phyloP scores from a whole-genome alignment of 2,113 vertebrate genomes.

The Procavia capensis region DNA sequence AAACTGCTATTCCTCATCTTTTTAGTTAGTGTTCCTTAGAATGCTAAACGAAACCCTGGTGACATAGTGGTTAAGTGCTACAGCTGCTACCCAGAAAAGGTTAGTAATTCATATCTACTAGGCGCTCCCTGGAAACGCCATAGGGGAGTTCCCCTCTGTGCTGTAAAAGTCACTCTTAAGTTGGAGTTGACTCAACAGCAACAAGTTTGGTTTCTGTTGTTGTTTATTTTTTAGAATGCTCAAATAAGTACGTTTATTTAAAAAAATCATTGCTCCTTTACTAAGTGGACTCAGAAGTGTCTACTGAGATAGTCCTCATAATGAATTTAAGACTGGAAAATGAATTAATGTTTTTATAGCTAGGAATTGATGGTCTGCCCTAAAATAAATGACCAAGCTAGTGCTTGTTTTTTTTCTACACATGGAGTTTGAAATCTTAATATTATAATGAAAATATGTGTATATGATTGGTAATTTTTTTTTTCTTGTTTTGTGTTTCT shows the following conservation, averaged over 20 bases:
- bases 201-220: too few relatives aligned
- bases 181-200: too few relatives aligned
- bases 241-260: conserved; percentile 36
- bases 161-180: too few relatives aligned
- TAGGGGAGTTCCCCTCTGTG: too few relatives aligned
- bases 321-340: conserved; percentile 34
- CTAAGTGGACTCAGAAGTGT: conserved; percentile 33
- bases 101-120: too few relatives aligned
- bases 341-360: not conserved
- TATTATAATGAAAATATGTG: conserved; percentile 15
- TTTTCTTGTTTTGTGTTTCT: not conserved
- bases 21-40: too few relatives aligned
- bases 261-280: conserved; percentile 40
- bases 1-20: too few relatives aligned
- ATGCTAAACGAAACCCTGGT: too few relatives aligned
- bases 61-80: too few relatives aligned
- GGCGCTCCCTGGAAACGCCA: too few relatives aligned
- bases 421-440: conserved; percentile 49
- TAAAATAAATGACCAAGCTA: not conserved
- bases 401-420: conserved; percentile 11
- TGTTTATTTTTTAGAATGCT: not conserved
- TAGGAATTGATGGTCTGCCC: not conserved
- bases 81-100: too few relatives aligned
- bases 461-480: not conserved
- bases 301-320: conserved; percentile 20